phyloP scores from a whole-genome alignment of 2,797 vertebrate genomes.

The Crypturellus tataupa region DNA sequence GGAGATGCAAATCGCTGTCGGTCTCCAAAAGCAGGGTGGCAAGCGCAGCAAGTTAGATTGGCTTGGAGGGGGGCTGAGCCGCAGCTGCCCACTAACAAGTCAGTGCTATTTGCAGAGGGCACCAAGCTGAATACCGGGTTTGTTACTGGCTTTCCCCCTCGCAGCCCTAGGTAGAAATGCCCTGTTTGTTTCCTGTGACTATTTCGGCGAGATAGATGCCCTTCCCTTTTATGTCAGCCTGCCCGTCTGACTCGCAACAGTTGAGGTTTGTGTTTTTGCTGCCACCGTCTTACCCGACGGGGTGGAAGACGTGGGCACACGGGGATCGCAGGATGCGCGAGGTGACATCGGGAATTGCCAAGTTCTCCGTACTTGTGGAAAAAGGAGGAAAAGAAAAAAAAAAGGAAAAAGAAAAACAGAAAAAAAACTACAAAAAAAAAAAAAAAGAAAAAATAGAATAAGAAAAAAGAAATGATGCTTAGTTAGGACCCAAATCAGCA shows the following conservation, averaged over 20 bases:
- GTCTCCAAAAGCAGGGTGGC: slow-evolving; percentile 66
- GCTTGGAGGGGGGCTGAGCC: slow-evolving; percentile 41
- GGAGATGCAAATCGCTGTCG: slow-evolving; percentile 45
- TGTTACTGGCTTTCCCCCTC: slow-evolving; percentile 57
- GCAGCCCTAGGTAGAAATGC: slow-evolving; percentile 65
- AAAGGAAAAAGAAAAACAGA: background rate
- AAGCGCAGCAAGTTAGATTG: slow-evolving; percentile 65
- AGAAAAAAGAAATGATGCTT: background rate
- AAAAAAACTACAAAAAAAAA: background rate
- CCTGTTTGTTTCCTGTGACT: slow-evolving; percentile 49
- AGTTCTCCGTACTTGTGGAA: background rate
- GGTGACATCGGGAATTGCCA: background rate
- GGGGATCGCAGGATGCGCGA: background rate
- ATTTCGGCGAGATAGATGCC: background rate
- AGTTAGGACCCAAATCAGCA: background rate
- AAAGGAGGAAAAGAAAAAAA: background rate
- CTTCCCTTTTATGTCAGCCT: background rate
- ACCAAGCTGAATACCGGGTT: slow-evolving; percentile 65
- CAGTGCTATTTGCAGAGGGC: slow-evolving; percentile 62
- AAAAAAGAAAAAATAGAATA: background rate
- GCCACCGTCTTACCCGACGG: background rate
- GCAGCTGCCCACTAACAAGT: slow-evolving; percentile 72
- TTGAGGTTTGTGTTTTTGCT: background rate
- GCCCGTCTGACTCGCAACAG: background rate
- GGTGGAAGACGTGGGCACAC: background rate